Evolutionary conservation across 2,888 invertebrate genomes (phyloP), one percentile per base, ranked within the genome.

Genomic region (Diarsia brunnea): DNA sequence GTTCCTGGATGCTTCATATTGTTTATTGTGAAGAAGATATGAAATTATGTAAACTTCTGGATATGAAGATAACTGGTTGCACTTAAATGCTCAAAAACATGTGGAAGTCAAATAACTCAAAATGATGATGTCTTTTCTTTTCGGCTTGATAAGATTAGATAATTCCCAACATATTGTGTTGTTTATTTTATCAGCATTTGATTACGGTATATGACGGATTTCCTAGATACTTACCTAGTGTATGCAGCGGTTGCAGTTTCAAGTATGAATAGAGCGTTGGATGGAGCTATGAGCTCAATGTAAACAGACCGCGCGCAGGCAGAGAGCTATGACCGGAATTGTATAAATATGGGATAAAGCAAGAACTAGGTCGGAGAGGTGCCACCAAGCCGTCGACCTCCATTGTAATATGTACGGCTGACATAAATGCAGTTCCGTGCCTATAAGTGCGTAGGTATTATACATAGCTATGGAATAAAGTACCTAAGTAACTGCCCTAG

Each of bases 361-460:
- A 70, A 84, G 82, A 92, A 92, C 86, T 92, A 89, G 93, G 93
- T 92, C 92, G 90, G 89, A 82, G 78, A 89, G 87, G 87, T 87
- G 88, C 84, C 85, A 75, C 69, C 83, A 84, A 84, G 82, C 80
- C 81, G 84, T 78, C 74, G 78, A 82, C 78, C 86, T 79, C 87
- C 81, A 79, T 82, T 83, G 75, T 72, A 75, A n/a, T 53, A 75
- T 53, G 74, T 69, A 63, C 24, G 61, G 53, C 61, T 75, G 64
- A 61, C 65, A 69, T 70, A 66, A 61, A 70, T 73, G 47, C 65
- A 49, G 24, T 31, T 12, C 16, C 27, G 55, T 61, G 53, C 45
- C n/a, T 81, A n/a, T n/a, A n/a, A n/a, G n/a, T n/a, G n/a, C n/a
- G n/a, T n/a, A n/a, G n/a, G n/a, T n/a, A n/a, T n/a, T n/a, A n/a